Percentiles rank a stretch among this genome's conserved stretches.
Conservation (phyloP, 2,888 invertebrate genomes). For the Branchellion lobata region DNA sequence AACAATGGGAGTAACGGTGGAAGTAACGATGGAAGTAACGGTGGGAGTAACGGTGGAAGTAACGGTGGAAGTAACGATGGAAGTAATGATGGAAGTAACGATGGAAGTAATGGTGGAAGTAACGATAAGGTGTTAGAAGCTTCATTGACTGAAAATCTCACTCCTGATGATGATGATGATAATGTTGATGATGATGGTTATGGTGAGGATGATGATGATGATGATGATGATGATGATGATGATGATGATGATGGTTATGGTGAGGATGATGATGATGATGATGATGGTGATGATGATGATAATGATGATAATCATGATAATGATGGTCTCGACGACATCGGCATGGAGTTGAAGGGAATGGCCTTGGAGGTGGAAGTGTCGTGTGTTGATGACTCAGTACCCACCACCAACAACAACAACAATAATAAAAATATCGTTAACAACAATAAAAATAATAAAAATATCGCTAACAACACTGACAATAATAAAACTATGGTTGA, state of each 20-base stretch:
- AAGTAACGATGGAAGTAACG: too few species aligned
- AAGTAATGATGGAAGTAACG: not conserved
- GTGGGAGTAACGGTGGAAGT: too few species aligned
- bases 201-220: not conserved
- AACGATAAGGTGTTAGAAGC: too few species aligned
- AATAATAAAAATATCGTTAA: not conserved
- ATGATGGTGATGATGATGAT: not conserved
- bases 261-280: conserved; percentile 7
- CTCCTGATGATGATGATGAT: not conserved
- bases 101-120: not conserved
- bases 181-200: not conserved
- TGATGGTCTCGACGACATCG: not conserved
- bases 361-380: not conserved
- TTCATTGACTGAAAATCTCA: not conserved
- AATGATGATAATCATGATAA: not conserved
- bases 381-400: not conserved
- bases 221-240: not conserved
- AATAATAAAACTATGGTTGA: not conserved
- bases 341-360: not conserved
- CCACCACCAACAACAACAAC: conserved; percentile 53
- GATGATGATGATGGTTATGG: not conserved
- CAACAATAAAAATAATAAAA: not conserved
- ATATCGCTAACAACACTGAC: not conserved
- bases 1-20: too few species aligned
- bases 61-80: too few species aligned